Percentiles rank a stretch among this genome's conserved stretches.
These are phyloP conservation scores for Microctenopoma stevenorrisi DNA, from an alignment of 2,797 vertebrate genomes.

Conservation along the genomic window DNA sequence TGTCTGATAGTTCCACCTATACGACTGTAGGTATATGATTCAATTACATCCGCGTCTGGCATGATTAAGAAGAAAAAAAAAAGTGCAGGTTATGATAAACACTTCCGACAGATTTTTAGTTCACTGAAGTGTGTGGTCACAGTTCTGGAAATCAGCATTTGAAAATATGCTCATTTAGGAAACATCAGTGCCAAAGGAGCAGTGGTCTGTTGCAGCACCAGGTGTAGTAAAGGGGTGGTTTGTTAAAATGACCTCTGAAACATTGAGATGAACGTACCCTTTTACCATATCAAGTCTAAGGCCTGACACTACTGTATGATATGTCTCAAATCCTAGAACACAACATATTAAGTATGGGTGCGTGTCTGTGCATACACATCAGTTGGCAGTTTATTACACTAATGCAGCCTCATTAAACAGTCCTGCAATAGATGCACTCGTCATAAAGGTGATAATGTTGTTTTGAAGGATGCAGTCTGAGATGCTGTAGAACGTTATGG, in stretches of 20 bases:
- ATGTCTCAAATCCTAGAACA: conserved; percentile 48
- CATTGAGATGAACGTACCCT: conserved; percentile 66
- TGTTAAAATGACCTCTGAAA: conserved; percentile 52
- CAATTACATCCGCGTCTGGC: conserved; percentile 27
- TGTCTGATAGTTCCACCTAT: conserved; percentile 10
- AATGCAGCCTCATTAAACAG: not conserved
- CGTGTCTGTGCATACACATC: not conserved
- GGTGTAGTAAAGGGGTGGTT: conserved; percentile 60
- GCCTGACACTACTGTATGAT: conserved; percentile 50
- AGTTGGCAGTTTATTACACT: not conserved
- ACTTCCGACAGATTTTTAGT: conserved; percentile 30
- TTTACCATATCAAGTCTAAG: conserved; percentile 62
- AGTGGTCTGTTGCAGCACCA: conserved; percentile 77
- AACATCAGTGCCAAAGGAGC: conserved; percentile 56
- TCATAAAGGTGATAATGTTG: no score
- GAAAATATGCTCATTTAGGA: conserved; percentile 45
- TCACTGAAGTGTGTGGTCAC: conserved; percentile 56
- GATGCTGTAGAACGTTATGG: not conserved
- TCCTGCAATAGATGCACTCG: not conserved
- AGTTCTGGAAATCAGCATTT: conserved; percentile 51
- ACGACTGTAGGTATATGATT: conserved; percentile 3
- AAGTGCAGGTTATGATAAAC: conserved; percentile 51
- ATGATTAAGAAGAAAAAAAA: conserved; percentile 29
- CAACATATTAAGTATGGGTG: conserved; percentile 31
- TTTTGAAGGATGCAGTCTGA: not conserved